Base-by-base conservation (phyloP, 2,888 invertebrate species). In the Dilophus febrilis region DNA sequence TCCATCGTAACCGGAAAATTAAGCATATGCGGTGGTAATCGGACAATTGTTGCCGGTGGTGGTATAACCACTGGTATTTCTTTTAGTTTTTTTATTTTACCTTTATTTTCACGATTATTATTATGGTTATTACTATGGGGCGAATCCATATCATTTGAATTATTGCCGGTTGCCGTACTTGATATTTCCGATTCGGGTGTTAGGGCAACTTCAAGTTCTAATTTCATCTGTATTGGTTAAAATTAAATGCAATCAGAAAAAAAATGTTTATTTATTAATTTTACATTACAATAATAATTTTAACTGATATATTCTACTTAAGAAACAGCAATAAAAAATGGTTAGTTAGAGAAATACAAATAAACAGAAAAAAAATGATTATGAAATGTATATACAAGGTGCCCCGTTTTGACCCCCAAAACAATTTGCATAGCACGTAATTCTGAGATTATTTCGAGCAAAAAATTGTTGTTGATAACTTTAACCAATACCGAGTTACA, bases 181-280 rank as follows among this genome's bases (percentile, higher is more conserved):
- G 70, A 67, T 2, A 72, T 70, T 45, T 70, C 68, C 51, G 72
- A 71, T 57, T 74, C 74, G 6, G 73, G 72, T 2, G 72, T 72
- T 49, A 74, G 57, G 2, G 73, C 73, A 19, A 73, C 70, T 56
- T 70, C 70, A 40, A 69, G 49, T 50, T 73, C 72, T 32, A 72
- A 53, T 49, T 69, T 67, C 1, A 67, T 64, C 51, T 65, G 65
- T 40, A 60, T n/a, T 22, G 22, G 22, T 22, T 22, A 22, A 14
- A 17, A 16, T 7, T 13, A 31, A 14, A n/a, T 11, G 28, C 28
- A 33, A 33, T 14, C 4, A 33, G 10, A 33, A 33, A 10, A 30
- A 13, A 14, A 14, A 30, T 17, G 18, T n/a, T n/a, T n/a, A n/a
- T n/a, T n/a, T n/a, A n/a, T n/a, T n/a, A n/a, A n/a, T n/a, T n/a